Conservation (phyloP, 2,888 invertebrate genomes). For the Lutraria lutraria region DNA sequence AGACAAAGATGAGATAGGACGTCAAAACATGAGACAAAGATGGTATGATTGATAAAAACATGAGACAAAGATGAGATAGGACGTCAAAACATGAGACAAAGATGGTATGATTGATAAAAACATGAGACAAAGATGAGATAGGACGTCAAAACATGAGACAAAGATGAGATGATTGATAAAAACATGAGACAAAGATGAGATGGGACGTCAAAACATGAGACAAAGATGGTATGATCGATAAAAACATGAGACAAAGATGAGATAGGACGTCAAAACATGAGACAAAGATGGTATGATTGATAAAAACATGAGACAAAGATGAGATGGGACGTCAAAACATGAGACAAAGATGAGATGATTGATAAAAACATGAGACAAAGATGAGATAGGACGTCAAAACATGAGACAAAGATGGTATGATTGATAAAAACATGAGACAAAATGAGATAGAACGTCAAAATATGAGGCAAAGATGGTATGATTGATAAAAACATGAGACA, state of each 20-base stretch:
- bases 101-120: not conserved
- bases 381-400: not conserved
- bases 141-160: not conserved
- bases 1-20: not conserved
- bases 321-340: too few species aligned
- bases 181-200: too few species aligned
- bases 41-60: not conserved
- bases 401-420: conserved; percentile 14
- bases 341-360: too few species aligned
- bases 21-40: not conserved
- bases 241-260: too few species aligned
- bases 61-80: too few species aligned
- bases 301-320: too few species aligned
- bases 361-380: not conserved
- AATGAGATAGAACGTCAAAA: not conserved
- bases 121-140: too few species aligned
- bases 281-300: too few species aligned
- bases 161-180: not conserved
- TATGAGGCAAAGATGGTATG: not conserved
- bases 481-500: not conserved
- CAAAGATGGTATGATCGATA: not conserved
- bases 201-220: not conserved
- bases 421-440: not conserved
- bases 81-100: not conserved
- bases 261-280: too few species aligned